Evolutionary conservation across 2,113 vertebrate species (phyloP).

Genomic region (Uropsilus gracilis): DNA sequence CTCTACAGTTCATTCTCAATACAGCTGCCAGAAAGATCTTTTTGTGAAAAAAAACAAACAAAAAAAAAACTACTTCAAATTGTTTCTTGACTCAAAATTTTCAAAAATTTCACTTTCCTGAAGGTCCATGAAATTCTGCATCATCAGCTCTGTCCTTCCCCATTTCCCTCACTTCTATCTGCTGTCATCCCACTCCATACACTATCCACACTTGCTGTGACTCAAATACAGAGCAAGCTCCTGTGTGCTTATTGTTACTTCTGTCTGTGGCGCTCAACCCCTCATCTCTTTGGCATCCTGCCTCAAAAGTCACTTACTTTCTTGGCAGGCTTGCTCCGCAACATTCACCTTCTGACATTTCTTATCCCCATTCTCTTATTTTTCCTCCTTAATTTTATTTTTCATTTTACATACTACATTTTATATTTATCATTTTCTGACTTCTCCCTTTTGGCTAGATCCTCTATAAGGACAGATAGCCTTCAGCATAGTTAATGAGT

Average conservation of each 20-base stretch:
- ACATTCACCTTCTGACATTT: neutral
- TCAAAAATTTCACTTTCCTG: neutral
- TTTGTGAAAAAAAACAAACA: neutral
- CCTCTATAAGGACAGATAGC: neutral
- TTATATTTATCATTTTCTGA: constrained; percentile 3
- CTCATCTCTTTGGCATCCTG: neutral
- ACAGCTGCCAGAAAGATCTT: neutral
- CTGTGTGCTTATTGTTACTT: neutral
- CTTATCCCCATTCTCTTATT: neutral
- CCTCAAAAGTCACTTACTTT: neutral
- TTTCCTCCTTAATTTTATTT: neutral
- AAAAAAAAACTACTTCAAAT: neutral
- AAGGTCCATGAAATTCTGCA: neutral
- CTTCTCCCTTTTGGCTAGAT: neutral
- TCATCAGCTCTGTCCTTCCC: neutral
- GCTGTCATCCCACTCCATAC: neutral
- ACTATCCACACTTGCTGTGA: neutral
- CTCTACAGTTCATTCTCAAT: neutral
- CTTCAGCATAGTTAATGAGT: neutral
- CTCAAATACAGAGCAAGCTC: neutral
- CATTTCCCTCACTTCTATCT: neutral
- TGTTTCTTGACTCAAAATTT: neutral
- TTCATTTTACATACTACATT: neutral
- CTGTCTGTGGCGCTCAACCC: neutral
- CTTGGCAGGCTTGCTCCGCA: neutral